Evolutionary conservation across 2,888 invertebrate genomes (phyloP).

Genomic region (Oscheius sp.): DNA sequence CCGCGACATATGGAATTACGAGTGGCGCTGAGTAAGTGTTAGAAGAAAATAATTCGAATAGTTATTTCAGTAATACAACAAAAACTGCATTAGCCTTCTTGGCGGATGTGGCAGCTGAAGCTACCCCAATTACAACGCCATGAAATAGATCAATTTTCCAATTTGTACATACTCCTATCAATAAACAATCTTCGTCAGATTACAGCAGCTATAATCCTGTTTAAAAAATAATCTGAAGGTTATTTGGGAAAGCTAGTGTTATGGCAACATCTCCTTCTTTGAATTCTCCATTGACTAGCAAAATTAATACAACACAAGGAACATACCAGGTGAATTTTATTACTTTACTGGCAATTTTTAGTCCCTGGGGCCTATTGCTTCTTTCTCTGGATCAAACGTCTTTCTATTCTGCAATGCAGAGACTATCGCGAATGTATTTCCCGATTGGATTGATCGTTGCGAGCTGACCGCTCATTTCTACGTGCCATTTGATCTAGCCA

Average conservation of each 20-base stretch:
- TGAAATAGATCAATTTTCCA: too few species aligned
- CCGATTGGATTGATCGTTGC: constrained; percentile 41
- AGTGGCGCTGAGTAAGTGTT: neutral
- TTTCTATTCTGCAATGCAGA: constrained; percentile 38
- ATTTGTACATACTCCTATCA: too few species aligned
- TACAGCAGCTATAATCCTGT: too few species aligned
- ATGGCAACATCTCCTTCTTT: too few species aligned
- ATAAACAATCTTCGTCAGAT: too few species aligned
- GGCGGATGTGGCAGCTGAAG: too few species aligned
- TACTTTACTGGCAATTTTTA: too few species aligned
- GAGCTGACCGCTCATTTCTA: constrained; percentile 33
- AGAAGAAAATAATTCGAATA: neutral
- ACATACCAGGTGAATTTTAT: neutral
- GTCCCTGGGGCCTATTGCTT: constrained; percentile 33
- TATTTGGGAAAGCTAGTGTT: too few species aligned
- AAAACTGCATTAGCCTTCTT: too few species aligned
- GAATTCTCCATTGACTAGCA: constrained; percentile 2
- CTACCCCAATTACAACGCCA: too few species aligned
- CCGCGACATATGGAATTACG: neutral
- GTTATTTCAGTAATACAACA: too few species aligned
- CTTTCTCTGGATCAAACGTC: constrained; percentile 36
- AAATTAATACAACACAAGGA: neutral
- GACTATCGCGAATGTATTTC: constrained; percentile 45
- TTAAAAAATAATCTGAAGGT: too few species aligned
- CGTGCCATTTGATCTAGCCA: constrained; percentile 46